These are phyloP conservation scores for Drosophila aldrichi DNA, from an alignment of 2,888 invertebrate genomes.

Conservation along the genomic window DNA sequence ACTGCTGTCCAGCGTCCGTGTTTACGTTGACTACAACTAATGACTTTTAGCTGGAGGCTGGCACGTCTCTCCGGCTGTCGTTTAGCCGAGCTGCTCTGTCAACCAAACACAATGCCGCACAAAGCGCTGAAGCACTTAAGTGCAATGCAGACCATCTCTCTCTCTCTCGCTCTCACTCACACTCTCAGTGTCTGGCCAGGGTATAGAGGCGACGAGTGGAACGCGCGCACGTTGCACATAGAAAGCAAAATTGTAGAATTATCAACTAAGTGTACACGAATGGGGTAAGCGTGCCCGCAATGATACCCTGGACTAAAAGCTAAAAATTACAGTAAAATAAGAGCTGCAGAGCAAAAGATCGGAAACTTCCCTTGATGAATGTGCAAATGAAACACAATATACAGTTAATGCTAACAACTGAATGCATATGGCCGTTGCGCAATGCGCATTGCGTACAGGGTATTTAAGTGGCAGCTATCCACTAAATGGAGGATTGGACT, in stretches of 20 bases:
- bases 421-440: not conserved
- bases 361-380: too few relatives aligned
- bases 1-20: conserved; percentile 35
- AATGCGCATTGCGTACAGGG: not conserved
- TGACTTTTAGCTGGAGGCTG: conserved; percentile 73
- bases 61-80: conserved; percentile 28
- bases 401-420: not conserved
- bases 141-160: conserved; percentile 54
- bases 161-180: not conserved
- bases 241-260: conserved; percentile 33
- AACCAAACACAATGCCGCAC: conserved; percentile 57
- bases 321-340: not conserved
- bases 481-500: conserved; percentile 36
- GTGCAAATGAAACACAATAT: not conserved
- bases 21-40: conserved; percentile 68
- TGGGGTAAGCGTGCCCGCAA: not conserved
- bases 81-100: conserved; percentile 35
- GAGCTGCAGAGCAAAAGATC: not conserved
- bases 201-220: not conserved
- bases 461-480: conserved; percentile 48
- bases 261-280: not conserved
- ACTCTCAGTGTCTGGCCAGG: not conserved
- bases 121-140: conserved; percentile 69
- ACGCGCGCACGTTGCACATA: conserved; percentile 7
- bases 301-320: not conserved